Percentiles rank a stretch among this genome's conserved stretches.
Evolutionary conservation across 2,888 invertebrate genomes (phyloP).

Genomic region (Electrophaes corylata): DNA sequence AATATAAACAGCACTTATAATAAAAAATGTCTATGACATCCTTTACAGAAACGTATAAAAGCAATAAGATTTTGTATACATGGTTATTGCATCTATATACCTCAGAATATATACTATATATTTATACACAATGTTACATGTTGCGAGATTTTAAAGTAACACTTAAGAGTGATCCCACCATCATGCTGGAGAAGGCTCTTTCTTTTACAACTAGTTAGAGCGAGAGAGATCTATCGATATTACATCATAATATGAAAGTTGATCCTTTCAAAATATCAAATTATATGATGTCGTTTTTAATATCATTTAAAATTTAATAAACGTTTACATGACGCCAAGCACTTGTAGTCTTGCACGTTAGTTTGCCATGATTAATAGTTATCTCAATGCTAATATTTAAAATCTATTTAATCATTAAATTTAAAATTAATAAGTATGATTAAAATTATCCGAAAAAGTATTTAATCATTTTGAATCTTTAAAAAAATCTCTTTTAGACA

Average conservation of each 20-base stretch:
- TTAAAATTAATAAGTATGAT: not conserved
- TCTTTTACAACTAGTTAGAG: not conserved
- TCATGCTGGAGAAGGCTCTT: constrained; percentile 1
- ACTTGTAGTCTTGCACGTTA: not conserved
- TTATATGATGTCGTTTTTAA: not conserved
- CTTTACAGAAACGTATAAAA: constrained; percentile 5
- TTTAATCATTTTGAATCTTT: constrained; percentile 1
- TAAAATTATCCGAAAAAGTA: not conserved
- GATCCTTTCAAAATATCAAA: not conserved
- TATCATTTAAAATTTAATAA: constrained; percentile 2
- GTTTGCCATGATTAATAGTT: not conserved
- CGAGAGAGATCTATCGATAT: not conserved
- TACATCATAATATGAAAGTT: not conserved
- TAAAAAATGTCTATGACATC: not conserved
- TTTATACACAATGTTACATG: constrained; percentile 7
- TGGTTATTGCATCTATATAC: not conserved
- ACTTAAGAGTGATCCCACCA: constrained; percentile 6
- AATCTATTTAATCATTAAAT: not conserved
- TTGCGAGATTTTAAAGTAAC: constrained; percentile 15
- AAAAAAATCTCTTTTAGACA: constrained; percentile 4
- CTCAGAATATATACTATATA: not conserved
- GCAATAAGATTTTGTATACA: constrained; percentile 12
- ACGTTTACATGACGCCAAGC: constrained; percentile 15
- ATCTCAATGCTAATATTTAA: not conserved
- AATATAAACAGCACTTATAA: not conserved